Evolutionary conservation across 1,140 invertebrate species (phyloP), one percentile per base, ranked within the genome.

Genomic region (Drosophila paulistorum): DNA sequence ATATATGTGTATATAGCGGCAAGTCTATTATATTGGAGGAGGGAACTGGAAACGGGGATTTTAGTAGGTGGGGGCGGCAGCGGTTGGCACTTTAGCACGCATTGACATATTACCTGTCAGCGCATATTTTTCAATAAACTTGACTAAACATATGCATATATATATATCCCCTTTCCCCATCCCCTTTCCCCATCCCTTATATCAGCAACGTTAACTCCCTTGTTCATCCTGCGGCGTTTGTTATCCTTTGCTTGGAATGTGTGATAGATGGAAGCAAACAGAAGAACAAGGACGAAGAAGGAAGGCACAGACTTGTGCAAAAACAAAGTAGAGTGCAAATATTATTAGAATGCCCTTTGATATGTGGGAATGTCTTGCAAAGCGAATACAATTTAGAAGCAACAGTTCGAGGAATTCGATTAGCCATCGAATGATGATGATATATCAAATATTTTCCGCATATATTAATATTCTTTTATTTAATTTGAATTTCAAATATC

Each of bases 91-190:
- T 86, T 86, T 77, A 74, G 73, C 71, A 89, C 84, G 74, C 84
- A 84, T 87, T 90, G 87, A 90, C 83, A 90, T 90, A 90, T 87
- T 90, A 90, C 87, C 87, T 90, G 87, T 90, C 87, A 90, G 80
- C 75, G 83, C 81, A 79, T 79, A 81, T 90, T 90, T 90, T 90
- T 90, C 87, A 90, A 90, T 90, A 90, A 90, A 87, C 81, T 87
- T 89, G 79, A 80, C 79, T 83, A 87, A 87, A 89, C 83, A 89
- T 87, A 82, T 87, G 79, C 70, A 65, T 26, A 78, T 67, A 48
- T 67, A 17, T 17, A 17, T 17, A 17, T 17, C 0, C 66, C 68
- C 17, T n/a, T 1, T 1, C 42, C 66, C 68, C 17, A 35, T 48
- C 58, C 60, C 54, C 48, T n/a, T 35, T 14, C 37, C 5, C 6